phyloP scores from a whole-genome alignment of 1,140 invertebrate species.

The Leptestheria dahalacensis region DNA sequence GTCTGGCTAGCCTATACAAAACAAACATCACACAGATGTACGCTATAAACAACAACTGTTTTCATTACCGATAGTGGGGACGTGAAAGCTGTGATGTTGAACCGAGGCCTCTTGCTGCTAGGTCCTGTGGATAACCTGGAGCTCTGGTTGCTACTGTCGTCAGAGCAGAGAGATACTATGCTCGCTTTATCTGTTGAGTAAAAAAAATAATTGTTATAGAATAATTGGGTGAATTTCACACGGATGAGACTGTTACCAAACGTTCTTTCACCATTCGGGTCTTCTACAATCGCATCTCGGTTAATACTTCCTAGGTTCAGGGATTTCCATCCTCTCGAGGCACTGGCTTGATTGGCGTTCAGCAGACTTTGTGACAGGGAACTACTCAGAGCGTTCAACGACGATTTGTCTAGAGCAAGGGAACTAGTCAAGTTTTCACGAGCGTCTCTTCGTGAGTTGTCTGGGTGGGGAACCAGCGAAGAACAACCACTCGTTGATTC shows the following conservation, averaged over 20 bases:
- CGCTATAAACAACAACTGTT: not conserved
- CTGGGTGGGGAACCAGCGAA: conserved; percentile 11
- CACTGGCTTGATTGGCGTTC: not conserved
- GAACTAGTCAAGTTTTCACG: not conserved
- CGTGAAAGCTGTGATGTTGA: conserved; percentile 7
- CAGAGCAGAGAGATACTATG: not conserved
- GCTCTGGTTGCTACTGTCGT: conserved; percentile 1
- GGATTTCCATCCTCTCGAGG: not conserved
- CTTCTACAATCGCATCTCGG: not conserved
- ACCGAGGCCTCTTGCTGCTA: conserved; percentile 13
- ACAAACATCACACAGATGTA: not conserved
- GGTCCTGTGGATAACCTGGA: not conserved
- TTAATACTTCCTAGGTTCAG: not conserved
- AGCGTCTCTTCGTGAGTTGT: not conserved
- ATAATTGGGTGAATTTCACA: not conserved
- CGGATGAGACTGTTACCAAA: not conserved
- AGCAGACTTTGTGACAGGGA: not conserved
- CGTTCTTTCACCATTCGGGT: not conserved
- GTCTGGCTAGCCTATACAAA: not conserved
- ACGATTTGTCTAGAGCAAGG: not conserved
- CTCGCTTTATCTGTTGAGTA: not conserved
- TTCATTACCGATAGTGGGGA: conserved; percentile 1
- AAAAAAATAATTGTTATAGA: not conserved
- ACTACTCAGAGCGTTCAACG: not conserved
- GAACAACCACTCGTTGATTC: conserved; percentile 16